These are phyloP conservation scores for Trichonephila clavipes DNA, from an alignment of 1,140 invertebrate species.

Conservation along the genomic window DNA sequence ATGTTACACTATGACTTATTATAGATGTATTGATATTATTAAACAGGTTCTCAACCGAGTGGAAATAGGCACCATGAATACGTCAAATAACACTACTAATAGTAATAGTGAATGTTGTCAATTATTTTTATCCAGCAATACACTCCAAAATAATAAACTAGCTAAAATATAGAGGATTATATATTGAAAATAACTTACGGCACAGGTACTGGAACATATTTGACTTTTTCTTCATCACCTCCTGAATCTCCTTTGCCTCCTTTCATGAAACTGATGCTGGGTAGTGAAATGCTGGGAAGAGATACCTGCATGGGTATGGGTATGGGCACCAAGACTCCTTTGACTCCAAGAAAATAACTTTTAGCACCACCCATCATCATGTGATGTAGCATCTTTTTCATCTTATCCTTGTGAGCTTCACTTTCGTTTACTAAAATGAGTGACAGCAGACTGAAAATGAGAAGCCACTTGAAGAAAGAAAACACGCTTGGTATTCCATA, in stretches of 20 bases:
- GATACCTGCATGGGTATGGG: constrained; percentile 73
- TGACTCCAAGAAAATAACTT: constrained; percentile 55
- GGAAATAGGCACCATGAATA: too few relatives aligned
- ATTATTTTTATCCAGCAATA: too few relatives aligned
- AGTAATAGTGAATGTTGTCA: too few relatives aligned
- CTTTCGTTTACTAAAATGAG: neutral
- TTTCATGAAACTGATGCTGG: constrained; percentile 57
- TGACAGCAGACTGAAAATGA: neutral
- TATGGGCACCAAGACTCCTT: constrained; percentile 66
- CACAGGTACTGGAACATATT: constrained; percentile 69
- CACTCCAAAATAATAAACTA: too few relatives aligned
- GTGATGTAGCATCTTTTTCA: constrained; percentile 54
- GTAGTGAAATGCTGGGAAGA: constrained; percentile 35
- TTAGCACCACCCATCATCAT: constrained; percentile 41
- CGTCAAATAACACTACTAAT: too few relatives aligned
- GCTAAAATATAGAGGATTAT: neutral
- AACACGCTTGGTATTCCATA: neutral
- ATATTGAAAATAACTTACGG: constrained; percentile 42
- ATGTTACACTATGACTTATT: too few relatives aligned
- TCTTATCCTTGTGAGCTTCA: neutral
- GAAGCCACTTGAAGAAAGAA: neutral
- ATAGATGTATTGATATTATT: too few relatives aligned
- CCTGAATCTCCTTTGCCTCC: constrained; percentile 31
- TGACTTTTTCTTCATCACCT: constrained; percentile 61
- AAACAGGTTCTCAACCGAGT: too few relatives aligned